Evolutionary conservation across 2,113 vertebrate genomes (phyloP).

Genomic region (Cichladusa arquata): DNA sequence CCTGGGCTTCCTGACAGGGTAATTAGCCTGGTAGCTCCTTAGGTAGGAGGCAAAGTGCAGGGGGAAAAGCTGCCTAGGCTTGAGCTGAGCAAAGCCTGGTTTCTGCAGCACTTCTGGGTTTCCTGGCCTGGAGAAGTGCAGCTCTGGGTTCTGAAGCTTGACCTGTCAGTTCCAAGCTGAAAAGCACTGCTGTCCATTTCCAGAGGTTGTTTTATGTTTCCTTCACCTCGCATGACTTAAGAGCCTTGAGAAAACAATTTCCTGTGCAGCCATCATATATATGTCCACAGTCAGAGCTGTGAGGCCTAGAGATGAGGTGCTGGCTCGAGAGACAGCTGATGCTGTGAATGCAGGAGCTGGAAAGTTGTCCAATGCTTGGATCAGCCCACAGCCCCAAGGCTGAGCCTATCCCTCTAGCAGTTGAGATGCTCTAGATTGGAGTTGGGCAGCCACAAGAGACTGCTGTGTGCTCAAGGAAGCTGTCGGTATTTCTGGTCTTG

Average conservation of each 20-base stretch:
- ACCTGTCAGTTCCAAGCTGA: background rate
- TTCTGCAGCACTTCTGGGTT: background rate
- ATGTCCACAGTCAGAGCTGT: background rate
- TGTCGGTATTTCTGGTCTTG: background rate
- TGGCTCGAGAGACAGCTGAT: background rate
- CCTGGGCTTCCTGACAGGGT: background rate
- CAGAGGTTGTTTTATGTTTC: background rate
- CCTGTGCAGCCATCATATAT: background rate
- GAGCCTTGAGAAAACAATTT: background rate
- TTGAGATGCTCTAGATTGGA: background rate
- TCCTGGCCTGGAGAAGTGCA: background rate
- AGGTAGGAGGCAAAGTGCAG: background rate
- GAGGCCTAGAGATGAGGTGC: background rate
- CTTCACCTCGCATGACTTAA: background rate
- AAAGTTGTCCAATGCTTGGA: background rate
- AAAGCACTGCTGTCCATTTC: background rate
- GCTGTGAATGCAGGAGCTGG: background rate
- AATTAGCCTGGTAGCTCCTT: background rate
- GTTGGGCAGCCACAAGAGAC: background rate
- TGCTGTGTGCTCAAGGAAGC: background rate
- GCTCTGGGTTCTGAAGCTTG: background rate
- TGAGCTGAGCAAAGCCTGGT: background rate
- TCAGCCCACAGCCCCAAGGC: background rate
- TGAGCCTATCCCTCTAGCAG: background rate
- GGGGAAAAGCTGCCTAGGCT: background rate